Evolutionary conservation across 2,888 invertebrate species (phyloP).

Genomic region (Mimas tiliae): DNA sequence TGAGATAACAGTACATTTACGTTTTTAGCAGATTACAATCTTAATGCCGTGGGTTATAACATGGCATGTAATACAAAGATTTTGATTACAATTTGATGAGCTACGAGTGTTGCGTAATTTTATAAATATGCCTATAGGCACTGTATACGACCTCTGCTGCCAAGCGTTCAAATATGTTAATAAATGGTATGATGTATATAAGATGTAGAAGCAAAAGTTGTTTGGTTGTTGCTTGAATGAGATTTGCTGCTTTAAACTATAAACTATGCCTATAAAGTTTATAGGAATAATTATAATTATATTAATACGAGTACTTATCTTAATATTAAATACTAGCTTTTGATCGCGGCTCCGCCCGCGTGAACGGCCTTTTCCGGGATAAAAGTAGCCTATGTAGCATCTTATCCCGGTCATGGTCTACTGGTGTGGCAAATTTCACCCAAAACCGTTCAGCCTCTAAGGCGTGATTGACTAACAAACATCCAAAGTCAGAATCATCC

Average conservation of each 20-base stretch:
- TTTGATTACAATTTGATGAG: conserved; percentile 22
- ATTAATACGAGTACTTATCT: too few species aligned
- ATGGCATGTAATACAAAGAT: conserved; percentile 7
- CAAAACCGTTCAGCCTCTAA: too few species aligned
- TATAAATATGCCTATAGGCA: conserved; percentile 19
- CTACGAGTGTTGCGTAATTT: not conserved
- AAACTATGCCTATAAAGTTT: too few species aligned
- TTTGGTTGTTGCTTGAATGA: not conserved
- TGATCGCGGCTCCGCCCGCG: too few species aligned
- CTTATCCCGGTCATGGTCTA: too few species aligned
- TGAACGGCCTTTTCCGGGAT: too few species aligned
- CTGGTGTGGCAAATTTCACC: too few species aligned
- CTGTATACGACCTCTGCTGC: conserved; percentile 13
- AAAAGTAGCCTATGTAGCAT: too few species aligned
- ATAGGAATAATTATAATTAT: too few species aligned
- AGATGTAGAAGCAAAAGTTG: not conserved
- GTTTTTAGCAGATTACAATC: conserved; percentile 7
- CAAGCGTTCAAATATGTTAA: conserved; percentile 1
- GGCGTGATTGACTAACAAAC: too few species aligned
- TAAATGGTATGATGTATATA: not conserved
- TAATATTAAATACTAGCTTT: too few species aligned
- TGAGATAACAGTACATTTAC: not conserved
- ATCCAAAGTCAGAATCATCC: too few species aligned
- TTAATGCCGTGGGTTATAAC: conserved; percentile 7
- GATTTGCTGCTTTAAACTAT: not conserved